These are phyloP conservation scores for Zaprionus inermis DNA, from an alignment of 1,140 invertebrate genomes.

Conservation along the genomic window DNA sequence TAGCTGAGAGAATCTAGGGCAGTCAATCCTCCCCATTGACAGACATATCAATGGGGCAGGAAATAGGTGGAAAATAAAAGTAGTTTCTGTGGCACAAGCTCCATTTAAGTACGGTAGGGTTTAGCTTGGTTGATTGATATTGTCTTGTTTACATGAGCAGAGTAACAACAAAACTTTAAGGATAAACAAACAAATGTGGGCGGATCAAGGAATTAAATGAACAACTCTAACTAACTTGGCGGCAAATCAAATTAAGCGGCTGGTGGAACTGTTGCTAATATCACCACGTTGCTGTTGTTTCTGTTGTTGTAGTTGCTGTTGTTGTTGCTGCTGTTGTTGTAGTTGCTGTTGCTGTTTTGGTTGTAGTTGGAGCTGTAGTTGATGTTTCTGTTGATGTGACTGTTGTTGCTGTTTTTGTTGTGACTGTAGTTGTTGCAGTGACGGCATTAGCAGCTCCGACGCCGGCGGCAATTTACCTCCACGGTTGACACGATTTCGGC, in stretches of 20 bases:
- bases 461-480: conserved; percentile 67
- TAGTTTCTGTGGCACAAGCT: conserved; percentile 20
- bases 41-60: conserved; percentile 11
- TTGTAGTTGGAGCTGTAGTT: conserved; percentile 57
- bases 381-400: conserved; percentile 51
- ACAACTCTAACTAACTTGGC: conserved; percentile 78
- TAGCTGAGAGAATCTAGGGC: conserved; percentile 34
- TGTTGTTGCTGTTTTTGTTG: conserved; percentile 47
- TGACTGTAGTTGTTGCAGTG: conserved; percentile 59
- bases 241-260: conserved; percentile 81
- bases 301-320: conserved; percentile 52
- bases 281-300: conserved; percentile 76
- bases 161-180: conserved; percentile 28
- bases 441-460: conserved; percentile 56
- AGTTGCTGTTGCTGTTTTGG: conserved; percentile 49
- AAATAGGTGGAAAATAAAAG: conserved; percentile 14
- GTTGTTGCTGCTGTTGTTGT: conserved; percentile 46
- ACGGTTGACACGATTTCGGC: conserved; percentile 59
- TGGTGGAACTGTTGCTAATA: conserved; percentile 76
- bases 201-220: conserved; percentile 59
- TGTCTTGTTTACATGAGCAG: conserved; percentile 9
- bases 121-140: conserved; percentile 5
- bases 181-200: conserved; percentile 36
- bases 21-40: conserved; percentile 6
- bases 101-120: not conserved